phyloP scores from a whole-genome alignment of 2,113 vertebrate genomes.

The Eurypyga helias region DNA sequence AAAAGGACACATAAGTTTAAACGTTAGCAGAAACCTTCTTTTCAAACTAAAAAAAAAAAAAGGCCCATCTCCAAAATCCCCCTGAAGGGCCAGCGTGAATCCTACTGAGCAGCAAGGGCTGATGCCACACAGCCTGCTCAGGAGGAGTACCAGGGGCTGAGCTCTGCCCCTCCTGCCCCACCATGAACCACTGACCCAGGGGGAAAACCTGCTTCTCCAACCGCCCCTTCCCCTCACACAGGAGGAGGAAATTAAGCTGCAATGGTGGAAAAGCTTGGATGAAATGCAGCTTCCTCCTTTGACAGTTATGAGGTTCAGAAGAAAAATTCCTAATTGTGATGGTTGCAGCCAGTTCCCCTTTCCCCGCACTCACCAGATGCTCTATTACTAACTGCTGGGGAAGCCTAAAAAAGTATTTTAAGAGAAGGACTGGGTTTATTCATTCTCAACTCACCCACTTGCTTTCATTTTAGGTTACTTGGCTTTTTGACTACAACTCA shows the following conservation, averaged over 20 bases:
- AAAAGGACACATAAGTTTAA: neutral
- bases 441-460: neutral
- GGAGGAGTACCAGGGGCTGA: neutral
- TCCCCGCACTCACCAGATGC: neutral
- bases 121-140: fast-evolving
- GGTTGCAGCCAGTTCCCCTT: neutral
- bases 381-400: neutral
- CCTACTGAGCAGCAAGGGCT: neutral
- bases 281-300: neutral
- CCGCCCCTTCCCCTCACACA: fast-evolving
- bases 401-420: neutral
- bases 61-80: neutral
- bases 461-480: neutral
- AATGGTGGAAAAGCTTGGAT: neutral
- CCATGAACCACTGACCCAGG: fast-evolving
- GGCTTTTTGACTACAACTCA: neutral
- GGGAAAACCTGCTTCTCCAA: neutral
- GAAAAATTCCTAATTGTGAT: neutral
- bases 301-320: neutral
- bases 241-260: neutral
- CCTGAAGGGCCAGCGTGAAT: fast-evolving
- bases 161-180: neutral
- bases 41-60: neutral
- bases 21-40: neutral
- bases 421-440: neutral